Conservation (phyloP, 2,113 vertebrate species). For the Psephotus haematonotus region DNA sequence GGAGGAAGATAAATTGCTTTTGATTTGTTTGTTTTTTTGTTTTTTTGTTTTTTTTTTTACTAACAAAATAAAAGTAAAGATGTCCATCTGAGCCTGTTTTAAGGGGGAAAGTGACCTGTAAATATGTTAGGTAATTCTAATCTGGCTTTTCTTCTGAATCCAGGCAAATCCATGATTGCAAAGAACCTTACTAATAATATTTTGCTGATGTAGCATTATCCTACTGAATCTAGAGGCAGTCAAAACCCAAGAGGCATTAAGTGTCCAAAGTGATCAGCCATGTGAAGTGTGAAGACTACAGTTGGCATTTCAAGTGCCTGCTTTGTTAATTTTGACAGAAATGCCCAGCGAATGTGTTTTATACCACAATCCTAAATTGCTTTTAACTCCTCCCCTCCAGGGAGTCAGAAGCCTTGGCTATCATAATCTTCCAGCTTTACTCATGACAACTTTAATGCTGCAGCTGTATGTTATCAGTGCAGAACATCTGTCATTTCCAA, state of each 20-base stretch:
- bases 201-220: neutral
- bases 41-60: neutral
- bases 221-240: neutral
- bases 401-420: neutral
- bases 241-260: neutral
- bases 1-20: neutral
- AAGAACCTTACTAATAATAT: neutral
- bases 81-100: neutral
- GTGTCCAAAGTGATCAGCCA: neutral
- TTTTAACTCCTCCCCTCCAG: neutral
- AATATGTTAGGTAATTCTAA: neutral
- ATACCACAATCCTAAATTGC: neutral
- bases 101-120: neutral
- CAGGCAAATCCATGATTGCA: neutral
- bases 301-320: neutral
- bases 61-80: neutral
- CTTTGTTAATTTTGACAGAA: neutral
- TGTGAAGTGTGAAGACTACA: neutral
- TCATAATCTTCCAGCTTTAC: constrained; percentile 10
- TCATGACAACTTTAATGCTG: neutral
- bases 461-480: constrained; percentile 37
- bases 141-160: neutral
- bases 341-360: neutral
- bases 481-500: constrained; percentile 36
- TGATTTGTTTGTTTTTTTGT: too few relatives aligned